Percentiles rank a stretch among this genome's conserved stretches.
Conservation (phyloP, 2,888 invertebrate genomes). For the Alentia gelatinosa region DNA sequence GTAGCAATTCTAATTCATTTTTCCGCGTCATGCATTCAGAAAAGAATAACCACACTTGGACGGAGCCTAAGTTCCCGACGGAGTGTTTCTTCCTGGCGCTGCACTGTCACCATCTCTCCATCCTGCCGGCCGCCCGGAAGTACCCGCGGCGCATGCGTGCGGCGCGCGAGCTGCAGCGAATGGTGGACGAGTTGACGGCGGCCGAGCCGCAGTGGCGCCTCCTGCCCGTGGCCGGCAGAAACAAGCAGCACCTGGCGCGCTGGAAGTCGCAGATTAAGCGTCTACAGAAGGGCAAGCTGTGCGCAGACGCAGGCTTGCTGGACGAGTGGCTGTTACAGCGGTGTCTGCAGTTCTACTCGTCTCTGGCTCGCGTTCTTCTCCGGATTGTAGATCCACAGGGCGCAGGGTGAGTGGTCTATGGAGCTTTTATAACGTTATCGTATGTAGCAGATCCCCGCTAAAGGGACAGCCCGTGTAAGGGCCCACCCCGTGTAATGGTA, state of each 20-base stretch:
- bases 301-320: constrained; percentile 93
- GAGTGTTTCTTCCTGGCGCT: constrained; percentile 98
- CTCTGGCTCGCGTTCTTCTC: constrained; percentile 89
- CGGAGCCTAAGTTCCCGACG: constrained; percentile 94
- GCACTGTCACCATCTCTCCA: constrained; percentile 94
- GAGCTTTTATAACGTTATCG: neutral
- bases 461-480: neutral
- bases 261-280: constrained; percentile 89
- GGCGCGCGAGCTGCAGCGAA: constrained; percentile 89
- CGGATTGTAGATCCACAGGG: constrained; percentile 79
- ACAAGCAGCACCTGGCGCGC: constrained; percentile 90
- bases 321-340: constrained; percentile 91
- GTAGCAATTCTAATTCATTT: too few species aligned
- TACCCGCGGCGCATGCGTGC: constrained; percentile 89
- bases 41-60: constrained; percentile 83
- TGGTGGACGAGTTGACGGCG: constrained; percentile 81
- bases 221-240: constrained; percentile 82
- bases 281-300: constrained; percentile 89
- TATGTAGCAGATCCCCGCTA: neutral
- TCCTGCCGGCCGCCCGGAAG: constrained; percentile 93
- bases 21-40: too few species aligned
- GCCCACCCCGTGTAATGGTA: too few species aligned
- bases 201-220: constrained; percentile 82
- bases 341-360: constrained; percentile 92
- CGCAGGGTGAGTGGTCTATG: constrained; percentile 70